These are phyloP conservation scores for Ectropis grisescens DNA, from an alignment of 1,140 invertebrate species.

Conservation along the genomic window DNA sequence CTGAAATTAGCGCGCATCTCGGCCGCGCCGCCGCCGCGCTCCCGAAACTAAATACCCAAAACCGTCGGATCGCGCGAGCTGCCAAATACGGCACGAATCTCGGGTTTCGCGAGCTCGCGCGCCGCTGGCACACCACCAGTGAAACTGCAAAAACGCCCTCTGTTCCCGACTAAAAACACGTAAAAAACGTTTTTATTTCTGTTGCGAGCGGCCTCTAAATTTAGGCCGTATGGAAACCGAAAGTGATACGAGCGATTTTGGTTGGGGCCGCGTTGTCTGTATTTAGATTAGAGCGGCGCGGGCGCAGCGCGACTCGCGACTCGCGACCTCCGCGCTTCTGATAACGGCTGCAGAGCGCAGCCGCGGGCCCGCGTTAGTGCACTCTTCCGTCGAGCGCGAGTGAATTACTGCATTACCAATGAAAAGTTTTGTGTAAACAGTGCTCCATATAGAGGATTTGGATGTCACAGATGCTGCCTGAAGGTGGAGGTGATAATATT, in stretches of 20 bases:
- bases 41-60: slow-evolving; percentile 63
- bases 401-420: slow-evolving; percentile 9
- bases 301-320: slow-evolving; percentile 22
- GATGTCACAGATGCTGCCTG: slow-evolving; percentile 57
- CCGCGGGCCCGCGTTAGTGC: slow-evolving; percentile 7
- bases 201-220: slow-evolving; percentile 62
- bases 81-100: slow-evolving; percentile 62
- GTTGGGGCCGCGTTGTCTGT: slow-evolving; percentile 54
- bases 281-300: slow-evolving; percentile 56
- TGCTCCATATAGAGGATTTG: slow-evolving; percentile 22
- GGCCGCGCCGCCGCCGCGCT: slow-evolving; percentile 8
- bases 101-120: slow-evolving; percentile 36
- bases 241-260: slow-evolving; percentile 63
- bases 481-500: slow-evolving; percentile 46
- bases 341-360: slow-evolving; percentile 1
- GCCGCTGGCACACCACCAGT: slow-evolving; percentile 37
- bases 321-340: slow-evolving; percentile 14
- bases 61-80: slow-evolving; percentile 36
- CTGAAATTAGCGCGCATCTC: too few species aligned
- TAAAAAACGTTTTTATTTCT: slow-evolving; percentile 66
- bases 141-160: slow-evolving; percentile 33
- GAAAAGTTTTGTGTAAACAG: slow-evolving; percentile 10
- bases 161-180: slow-evolving; percentile 63
- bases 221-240: slow-evolving; percentile 63
- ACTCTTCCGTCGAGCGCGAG: slow-evolving; percentile 5